Evolutionary conservation across 2,888 invertebrate species (phyloP).

Genomic region (Lymantria dispar): DNA sequence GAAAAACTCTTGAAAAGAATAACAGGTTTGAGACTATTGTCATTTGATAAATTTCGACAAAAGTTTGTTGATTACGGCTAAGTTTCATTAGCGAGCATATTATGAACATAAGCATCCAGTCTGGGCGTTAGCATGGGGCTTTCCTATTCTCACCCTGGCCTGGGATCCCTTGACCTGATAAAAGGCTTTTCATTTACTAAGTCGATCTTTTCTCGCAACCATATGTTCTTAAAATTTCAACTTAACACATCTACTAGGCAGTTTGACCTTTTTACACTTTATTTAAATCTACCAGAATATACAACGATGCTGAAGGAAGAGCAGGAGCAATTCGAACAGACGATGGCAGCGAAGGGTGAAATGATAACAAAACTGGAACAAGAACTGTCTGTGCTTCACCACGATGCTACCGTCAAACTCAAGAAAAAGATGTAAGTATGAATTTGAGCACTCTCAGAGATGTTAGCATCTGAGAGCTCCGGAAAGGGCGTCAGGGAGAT

Average conservation of each 20-base stretch:
- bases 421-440: slow-evolving; percentile 62
- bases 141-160: too few relatives aligned
- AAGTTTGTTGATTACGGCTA: neutral
- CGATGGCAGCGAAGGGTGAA: slow-evolving; percentile 48
- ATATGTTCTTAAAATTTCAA: too few relatives aligned
- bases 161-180: too few relatives aligned
- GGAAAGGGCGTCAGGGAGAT: too few relatives aligned
- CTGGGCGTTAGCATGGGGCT: too few relatives aligned
- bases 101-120: too few relatives aligned
- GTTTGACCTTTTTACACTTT: too few relatives aligned
- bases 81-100: neutral
- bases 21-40: slow-evolving; percentile 43
- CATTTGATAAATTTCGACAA: neutral
- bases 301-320: slow-evolving; percentile 48
- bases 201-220: too few relatives aligned
- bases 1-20: slow-evolving; percentile 58
- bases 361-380: slow-evolving; percentile 49
- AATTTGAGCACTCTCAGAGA: too few relatives aligned
- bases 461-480: too few relatives aligned
- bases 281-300: slow-evolving; percentile 27
- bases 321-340: slow-evolving; percentile 45
- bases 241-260: too few relatives aligned
- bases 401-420: slow-evolving; percentile 39
- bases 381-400: slow-evolving; percentile 36
- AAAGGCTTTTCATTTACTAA: too few relatives aligned